Evolutionary conservation across 2,888 invertebrate genomes (phyloP).

Genomic region (Drosophila parthenogenetica): DNA sequence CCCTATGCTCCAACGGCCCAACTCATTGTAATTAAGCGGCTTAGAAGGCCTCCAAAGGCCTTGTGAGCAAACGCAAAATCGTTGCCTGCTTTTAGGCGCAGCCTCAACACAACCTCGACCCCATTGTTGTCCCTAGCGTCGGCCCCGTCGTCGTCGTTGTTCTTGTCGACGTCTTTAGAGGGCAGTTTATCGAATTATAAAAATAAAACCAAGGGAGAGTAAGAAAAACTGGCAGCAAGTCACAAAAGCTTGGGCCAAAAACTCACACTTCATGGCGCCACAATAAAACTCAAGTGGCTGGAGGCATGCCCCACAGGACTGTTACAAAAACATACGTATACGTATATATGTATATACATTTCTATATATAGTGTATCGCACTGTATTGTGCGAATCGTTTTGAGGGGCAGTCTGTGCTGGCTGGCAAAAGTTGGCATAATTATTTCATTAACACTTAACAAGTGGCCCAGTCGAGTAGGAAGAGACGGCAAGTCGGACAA

Average conservation of each 20-base stretch:
- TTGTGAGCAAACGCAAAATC: constrained; percentile 65
- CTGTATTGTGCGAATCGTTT: constrained; percentile 11
- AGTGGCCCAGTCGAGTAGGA: constrained; percentile 61
- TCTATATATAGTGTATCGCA: constrained; percentile 9
- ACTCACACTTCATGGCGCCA: constrained; percentile 74
- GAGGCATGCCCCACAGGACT: constrained; percentile 44
- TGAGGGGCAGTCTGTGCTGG: constrained; percentile 32
- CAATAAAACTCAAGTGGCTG: constrained; percentile 77
- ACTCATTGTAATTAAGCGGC: constrained; percentile 82
- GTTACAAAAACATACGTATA: constrained; percentile 7
- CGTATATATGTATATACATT: not conserved
- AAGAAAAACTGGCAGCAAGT: constrained; percentile 1
- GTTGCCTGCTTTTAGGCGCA: constrained; percentile 70
- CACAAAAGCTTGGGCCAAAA: constrained; percentile 11
- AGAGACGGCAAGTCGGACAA: constrained; percentile 30
- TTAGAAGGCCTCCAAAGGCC: constrained; percentile 60
- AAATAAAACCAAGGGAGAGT: constrained; percentile 10
- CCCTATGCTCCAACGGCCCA: constrained; percentile 38
- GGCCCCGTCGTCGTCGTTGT: constrained; percentile 35
- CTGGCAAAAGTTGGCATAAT: constrained; percentile 76
- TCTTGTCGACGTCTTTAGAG: constrained; percentile 64
- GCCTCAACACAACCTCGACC: constrained; percentile 67
- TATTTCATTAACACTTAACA: constrained; percentile 82
- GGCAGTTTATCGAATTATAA: constrained; percentile 80
- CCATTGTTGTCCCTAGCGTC: constrained; percentile 36